phyloP scores from a whole-genome alignment of 1,140 invertebrate species.

The Drosophila biarmipes region DNA sequence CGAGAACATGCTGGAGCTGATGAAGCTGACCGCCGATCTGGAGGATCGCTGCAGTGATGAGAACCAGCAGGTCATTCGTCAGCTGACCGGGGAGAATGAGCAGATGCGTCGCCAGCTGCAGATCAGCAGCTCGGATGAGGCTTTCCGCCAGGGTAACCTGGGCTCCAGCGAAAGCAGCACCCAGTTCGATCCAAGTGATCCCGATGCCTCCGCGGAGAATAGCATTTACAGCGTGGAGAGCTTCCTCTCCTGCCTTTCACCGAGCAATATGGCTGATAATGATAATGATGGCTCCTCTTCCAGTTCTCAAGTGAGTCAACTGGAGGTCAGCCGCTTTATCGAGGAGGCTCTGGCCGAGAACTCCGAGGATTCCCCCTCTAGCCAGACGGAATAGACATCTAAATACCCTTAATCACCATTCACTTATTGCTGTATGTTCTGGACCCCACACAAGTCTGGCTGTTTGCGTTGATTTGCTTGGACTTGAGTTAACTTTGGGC shows the following conservation, averaged over 20 bases:
- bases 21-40: conserved; percentile 33
- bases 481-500: background rate
- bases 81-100: conserved; percentile 50
- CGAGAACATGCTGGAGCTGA: conserved; percentile 49
- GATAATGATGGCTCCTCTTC: conserved; percentile 3
- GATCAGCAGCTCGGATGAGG: conserved; percentile 18
- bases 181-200: conserved; percentile 26
- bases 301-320: conserved; percentile 8
- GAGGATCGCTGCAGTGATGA: conserved; percentile 33
- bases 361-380: background rate
- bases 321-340: conserved; percentile 30
- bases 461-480: conserved; percentile 4
- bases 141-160: conserved; percentile 29
- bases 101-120: conserved; percentile 56
- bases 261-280: background rate
- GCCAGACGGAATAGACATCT: background rate
- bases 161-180: conserved; percentile 36
- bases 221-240: conserved; percentile 43
- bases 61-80: conserved; percentile 35
- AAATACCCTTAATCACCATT: too few relatives aligned
- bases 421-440: too few relatives aligned
- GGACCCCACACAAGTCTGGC: background rate
- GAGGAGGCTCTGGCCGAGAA: conserved; percentile 28
- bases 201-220: background rate
- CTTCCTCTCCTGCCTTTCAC: conserved; percentile 47